These are phyloP conservation scores for Oreochromis tanganicae DNA, from an alignment of 2,113 vertebrate genomes.

Conservation along the genomic window DNA sequence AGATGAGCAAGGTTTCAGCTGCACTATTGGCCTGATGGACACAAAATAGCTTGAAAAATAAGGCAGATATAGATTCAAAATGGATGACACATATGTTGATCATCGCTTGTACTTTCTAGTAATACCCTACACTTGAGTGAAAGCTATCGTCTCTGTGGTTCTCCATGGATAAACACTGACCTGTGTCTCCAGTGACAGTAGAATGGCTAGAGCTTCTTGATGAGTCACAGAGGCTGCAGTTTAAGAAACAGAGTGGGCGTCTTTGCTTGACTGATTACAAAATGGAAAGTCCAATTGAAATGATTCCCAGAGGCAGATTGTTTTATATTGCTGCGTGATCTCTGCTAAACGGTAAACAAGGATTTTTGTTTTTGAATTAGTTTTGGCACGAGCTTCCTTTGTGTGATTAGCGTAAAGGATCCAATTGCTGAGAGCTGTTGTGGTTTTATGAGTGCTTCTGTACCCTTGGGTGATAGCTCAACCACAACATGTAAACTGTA, in stretches of 20 bases:
- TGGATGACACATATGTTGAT: neutral
- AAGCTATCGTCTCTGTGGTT: neutral
- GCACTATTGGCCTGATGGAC: neutral
- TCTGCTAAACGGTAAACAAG: conserved; percentile 19
- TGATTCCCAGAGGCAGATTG: conserved; percentile 31
- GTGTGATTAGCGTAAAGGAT: conserved; percentile 1
- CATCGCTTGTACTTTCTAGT: neutral
- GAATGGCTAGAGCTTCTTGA: neutral
- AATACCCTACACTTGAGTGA: neutral
- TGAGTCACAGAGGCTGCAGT: conserved; percentile 9
- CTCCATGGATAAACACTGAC: conserved; percentile 16
- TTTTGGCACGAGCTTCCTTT: conserved; percentile 3
- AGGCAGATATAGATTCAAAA: neutral
- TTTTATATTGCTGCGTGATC: neutral
- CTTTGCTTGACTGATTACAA: conserved; percentile 1
- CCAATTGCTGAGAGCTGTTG: neutral
- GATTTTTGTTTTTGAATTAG: conserved; percentile 20
- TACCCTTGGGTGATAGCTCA: neutral
- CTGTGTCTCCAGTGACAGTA: neutral
- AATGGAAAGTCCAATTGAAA: conserved; percentile 29
- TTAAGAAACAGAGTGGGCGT: neutral
- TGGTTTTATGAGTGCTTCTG: neutral
- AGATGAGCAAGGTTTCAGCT: neutral
- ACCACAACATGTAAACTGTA: neutral
- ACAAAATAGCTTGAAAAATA: neutral